phyloP scores from a whole-genome alignment of 1,140 invertebrate genomes.

The Hylyphantes graminicola region DNA sequence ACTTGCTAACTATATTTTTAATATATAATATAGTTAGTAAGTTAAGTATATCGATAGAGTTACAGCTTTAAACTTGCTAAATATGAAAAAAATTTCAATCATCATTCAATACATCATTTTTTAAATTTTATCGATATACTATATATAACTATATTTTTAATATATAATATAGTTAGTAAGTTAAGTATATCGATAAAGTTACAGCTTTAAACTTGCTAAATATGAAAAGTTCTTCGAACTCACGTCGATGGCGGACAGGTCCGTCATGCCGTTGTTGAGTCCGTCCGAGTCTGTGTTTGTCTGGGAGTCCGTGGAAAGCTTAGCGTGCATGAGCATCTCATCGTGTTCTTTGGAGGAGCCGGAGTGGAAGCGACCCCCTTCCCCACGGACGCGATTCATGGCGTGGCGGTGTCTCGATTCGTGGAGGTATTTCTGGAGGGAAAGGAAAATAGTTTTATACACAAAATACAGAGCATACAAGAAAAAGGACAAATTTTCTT shows the following conservation, averaged over 20 bases:
- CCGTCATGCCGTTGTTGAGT: conserved; percentile 38
- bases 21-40: too few relatives aligned
- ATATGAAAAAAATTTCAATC: not conserved
- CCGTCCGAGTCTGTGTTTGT: conserved; percentile 56
- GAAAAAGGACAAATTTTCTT: too few relatives aligned
- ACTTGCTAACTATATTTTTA: too few relatives aligned
- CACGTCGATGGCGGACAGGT: conserved; percentile 40
- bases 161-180: too few relatives aligned
- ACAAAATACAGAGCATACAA: too few relatives aligned
- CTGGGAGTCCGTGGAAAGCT: conserved; percentile 47
- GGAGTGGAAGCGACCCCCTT: conserved; percentile 95
- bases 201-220: not conserved
- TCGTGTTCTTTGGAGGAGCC: conserved; percentile 59
- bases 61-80: not conserved
- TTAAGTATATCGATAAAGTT: too few relatives aligned
- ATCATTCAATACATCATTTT: conserved; percentile 46
- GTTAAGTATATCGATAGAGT: too few relatives aligned
- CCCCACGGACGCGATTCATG: conserved; percentile 95
- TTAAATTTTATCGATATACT: too few relatives aligned
- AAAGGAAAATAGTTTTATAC: conserved; percentile 23
- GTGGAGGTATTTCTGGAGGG: conserved; percentile 94
- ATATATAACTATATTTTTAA: too few relatives aligned
- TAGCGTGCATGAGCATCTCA: conserved; percentile 46
- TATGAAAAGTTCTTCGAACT: not conserved
- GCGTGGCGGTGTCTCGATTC: conserved; percentile 97